Percentiles rank a stretch among this genome's conserved stretches.
phyloP scores from a whole-genome alignment of 2,888 invertebrate species.

The Stenoptilia bipunctidactyla region DNA sequence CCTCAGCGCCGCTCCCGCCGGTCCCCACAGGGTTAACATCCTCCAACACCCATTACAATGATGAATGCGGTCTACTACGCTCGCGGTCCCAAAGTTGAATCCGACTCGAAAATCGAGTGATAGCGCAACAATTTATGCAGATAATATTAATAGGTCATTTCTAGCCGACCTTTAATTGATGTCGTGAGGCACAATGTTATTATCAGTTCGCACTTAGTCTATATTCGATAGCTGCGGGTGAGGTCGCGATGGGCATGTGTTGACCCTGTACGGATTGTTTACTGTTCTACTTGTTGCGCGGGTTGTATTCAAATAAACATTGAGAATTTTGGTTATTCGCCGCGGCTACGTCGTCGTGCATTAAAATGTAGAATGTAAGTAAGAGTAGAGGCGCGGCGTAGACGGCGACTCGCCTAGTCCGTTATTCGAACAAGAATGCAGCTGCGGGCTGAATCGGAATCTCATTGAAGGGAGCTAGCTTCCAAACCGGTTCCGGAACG shows the following conservation, averaged over 20 bases:
- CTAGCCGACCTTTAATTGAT: not conserved
- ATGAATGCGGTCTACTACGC: slow-evolving; percentile 12
- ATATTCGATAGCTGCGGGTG: slow-evolving; percentile 28
- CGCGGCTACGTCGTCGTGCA: not conserved
- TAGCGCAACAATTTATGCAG: not conserved
- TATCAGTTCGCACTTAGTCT: slow-evolving; percentile 18
- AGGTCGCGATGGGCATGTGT: slow-evolving; percentile 34
- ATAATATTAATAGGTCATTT: not conserved
- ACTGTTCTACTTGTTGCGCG: slow-evolving; percentile 28
- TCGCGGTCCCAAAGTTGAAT: not conserved
- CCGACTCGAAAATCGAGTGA: not conserved
- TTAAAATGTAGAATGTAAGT: not conserved
- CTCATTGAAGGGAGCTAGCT: slow-evolving; percentile 61
- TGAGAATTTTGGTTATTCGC: not conserved
- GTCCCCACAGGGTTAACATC: slow-evolving; percentile 39
- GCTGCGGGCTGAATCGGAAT: slow-evolving; percentile 67
- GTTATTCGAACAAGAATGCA: slow-evolving; percentile 60
- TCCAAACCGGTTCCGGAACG: slow-evolving; percentile 45
- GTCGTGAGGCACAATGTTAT: slow-evolving; percentile 3
- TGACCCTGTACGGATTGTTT: slow-evolving; percentile 22
- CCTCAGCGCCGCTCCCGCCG: slow-evolving; percentile 34
- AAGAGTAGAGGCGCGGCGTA: slow-evolving; percentile 25
- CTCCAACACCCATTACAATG: slow-evolving; percentile 28
- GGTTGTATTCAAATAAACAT: slow-evolving; percentile 21
- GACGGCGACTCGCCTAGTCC: slow-evolving; percentile 43